Evolutionary conservation across 2,797 vertebrate genomes (phyloP).

Genomic region (Lepilemur septentrionalis): DNA sequence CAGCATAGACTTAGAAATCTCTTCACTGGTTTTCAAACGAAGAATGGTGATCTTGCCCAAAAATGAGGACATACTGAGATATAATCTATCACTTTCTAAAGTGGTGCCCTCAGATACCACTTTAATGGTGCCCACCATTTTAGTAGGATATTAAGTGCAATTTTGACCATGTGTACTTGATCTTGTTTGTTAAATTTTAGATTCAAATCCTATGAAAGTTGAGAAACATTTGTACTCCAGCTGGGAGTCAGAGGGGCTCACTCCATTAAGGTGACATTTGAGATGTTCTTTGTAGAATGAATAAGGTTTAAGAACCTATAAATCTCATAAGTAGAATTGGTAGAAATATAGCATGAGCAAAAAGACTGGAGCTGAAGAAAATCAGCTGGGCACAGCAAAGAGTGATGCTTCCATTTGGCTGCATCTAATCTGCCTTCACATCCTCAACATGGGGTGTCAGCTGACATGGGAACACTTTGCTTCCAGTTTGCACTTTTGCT

Average conservation of each 20-base stretch:
- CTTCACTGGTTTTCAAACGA: not conserved
- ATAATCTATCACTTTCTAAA: not conserved
- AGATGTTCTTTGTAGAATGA: not conserved
- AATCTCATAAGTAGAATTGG: not conserved
- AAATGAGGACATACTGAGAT: not conserved
- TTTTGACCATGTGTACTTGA: not conserved
- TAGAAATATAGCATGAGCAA: not conserved
- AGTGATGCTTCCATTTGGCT: not conserved
- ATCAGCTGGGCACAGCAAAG: not conserved
- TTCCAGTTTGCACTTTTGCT: not conserved
- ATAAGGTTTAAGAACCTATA: not conserved
- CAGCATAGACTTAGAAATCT: not conserved
- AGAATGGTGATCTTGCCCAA: not conserved
- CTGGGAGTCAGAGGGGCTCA: not conserved
- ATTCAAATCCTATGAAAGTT: not conserved
- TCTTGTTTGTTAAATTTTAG: constrained; percentile 9
- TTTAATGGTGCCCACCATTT: no score
- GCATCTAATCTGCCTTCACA: not conserved
- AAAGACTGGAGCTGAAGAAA: not conserved
- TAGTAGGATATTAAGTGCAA: not conserved
- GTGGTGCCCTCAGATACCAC: no score
- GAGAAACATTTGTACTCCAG: not conserved
- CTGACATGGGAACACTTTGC: not conserved
- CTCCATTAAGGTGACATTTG: not conserved
- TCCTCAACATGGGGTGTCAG: not conserved